A percentile compares a stretch with the other conserved stretches of the same genome.
phyloP scores from a whole-genome alignment of 2,113 vertebrate genomes.

The Turnix velox region DNA sequence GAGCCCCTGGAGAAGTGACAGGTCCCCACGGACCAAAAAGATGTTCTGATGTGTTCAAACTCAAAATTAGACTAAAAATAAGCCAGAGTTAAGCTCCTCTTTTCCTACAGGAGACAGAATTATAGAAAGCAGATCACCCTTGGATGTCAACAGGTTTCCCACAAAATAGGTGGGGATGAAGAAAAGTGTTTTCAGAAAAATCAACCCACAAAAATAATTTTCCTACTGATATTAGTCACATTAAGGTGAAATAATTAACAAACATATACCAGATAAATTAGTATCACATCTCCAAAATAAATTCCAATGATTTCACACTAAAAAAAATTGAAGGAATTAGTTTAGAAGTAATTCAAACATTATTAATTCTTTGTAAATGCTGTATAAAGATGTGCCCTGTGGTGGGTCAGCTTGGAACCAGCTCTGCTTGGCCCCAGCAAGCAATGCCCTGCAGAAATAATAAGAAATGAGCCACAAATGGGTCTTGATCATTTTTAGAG shows the following conservation, averaged over 20 bases:
- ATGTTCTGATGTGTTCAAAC: background rate
- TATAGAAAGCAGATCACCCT: background rate
- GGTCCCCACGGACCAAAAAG: constrained; percentile 23
- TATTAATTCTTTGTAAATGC: rapidly evolving
- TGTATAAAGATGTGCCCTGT: background rate
- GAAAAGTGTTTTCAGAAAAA: background rate
- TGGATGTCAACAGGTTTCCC: background rate
- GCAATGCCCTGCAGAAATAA: background rate
- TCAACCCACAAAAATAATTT: background rate
- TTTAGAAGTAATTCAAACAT: background rate
- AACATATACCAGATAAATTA: background rate
- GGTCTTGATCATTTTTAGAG: background rate
- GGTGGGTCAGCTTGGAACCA: no score
- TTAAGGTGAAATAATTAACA: background rate
- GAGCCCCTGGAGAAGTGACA: background rate
- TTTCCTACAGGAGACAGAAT: background rate
- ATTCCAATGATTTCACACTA: background rate
- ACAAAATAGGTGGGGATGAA: background rate
- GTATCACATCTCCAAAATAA: background rate
- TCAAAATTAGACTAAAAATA: constrained; percentile 10
- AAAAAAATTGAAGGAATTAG: background rate
- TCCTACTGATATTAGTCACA: background rate
- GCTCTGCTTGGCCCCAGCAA: rapidly evolving
- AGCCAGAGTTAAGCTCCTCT: background rate
- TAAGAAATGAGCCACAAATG: background rate